These are phyloP conservation scores for Scaptomyza tumidula DNA, from an alignment of 2,888 invertebrate genomes.

Conservation along the genomic window DNA sequence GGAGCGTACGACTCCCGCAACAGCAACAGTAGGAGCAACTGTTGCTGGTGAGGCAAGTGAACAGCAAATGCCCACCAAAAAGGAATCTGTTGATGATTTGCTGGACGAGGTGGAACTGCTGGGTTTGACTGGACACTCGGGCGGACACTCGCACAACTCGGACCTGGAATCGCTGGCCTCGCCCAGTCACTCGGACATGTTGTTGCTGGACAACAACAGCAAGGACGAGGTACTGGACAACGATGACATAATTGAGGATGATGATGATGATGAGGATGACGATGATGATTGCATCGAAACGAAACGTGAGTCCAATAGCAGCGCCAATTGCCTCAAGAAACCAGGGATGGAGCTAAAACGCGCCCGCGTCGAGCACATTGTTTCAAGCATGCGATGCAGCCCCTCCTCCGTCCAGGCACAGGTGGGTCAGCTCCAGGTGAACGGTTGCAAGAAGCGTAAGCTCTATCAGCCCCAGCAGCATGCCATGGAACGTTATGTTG, in stretches of 20 bases:
- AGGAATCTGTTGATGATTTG: conserved; percentile 82
- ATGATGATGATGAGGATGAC: conserved; percentile 87
- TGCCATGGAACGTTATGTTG: conserved; percentile 88
- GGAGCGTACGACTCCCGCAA: conserved; percentile 38
- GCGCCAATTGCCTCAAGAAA: conserved; percentile 85
- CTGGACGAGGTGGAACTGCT: conserved; percentile 83
- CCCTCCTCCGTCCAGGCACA: conserved; percentile 90
- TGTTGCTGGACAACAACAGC: conserved; percentile 86
- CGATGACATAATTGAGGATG: conserved; percentile 84
- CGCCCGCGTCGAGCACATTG: conserved; percentile 97
- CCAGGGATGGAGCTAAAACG: conserved; percentile 93
- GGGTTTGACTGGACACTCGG: conserved; percentile 63
- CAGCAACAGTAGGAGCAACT: conserved; percentile 23
- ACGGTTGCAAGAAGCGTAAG: conserved; percentile 98
- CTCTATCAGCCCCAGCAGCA: conserved; percentile 98
- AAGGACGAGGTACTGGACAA: conserved; percentile 88
- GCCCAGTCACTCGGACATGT: conserved; percentile 85
- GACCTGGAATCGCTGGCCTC: conserved; percentile 87
- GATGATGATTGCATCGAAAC: conserved; percentile 85
- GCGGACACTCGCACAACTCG: conserved; percentile 78
- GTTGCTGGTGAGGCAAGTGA: conserved; percentile 23
- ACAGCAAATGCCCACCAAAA: conserved; percentile 77
- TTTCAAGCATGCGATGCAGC: conserved; percentile 95
- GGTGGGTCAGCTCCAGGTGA: conserved; percentile 86
- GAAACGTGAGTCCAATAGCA: conserved; percentile 86